Conservation (phyloP, 2,113 vertebrate genomes). For the Emydura subglobosa region DNA sequence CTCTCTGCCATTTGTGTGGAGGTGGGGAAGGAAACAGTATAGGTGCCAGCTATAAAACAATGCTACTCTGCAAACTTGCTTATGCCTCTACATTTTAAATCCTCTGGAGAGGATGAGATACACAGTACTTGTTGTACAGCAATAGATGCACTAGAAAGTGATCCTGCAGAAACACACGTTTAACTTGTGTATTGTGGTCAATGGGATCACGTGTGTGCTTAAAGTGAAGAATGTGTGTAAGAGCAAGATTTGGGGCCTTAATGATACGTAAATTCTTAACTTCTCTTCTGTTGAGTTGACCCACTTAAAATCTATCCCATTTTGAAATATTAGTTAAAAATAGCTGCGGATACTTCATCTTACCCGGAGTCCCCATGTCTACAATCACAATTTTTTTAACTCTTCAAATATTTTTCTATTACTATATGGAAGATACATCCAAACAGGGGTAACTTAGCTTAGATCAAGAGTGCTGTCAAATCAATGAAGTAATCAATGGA, state of each 20-base stretch:
- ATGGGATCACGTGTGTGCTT: background rate
- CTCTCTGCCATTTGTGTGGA: background rate
- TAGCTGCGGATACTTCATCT: background rate
- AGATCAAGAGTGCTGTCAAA: background rate
- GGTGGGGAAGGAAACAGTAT: background rate
- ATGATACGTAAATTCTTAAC: background rate
- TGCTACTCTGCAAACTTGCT: background rate
- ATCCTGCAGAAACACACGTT: background rate
- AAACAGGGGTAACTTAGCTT: background rate
- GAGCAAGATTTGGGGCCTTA: background rate
- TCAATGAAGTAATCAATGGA: background rate
- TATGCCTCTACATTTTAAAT: background rate
- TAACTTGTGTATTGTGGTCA: background rate
- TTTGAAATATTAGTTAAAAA: background rate
- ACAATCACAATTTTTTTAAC: background rate
- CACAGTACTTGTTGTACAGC: too few relatives aligned
- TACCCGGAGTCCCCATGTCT: background rate
- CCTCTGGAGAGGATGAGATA: background rate
- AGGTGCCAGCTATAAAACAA: background rate
- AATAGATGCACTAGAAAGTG: background rate
- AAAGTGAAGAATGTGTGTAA: background rate
- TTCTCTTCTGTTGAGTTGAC: background rate
- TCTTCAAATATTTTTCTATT: background rate
- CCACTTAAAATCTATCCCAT: background rate
- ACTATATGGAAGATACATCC: background rate